These are phyloP conservation scores for Thaleichthys pacificus DNA, from an alignment of 2,797 vertebrate genomes.

Conservation along the genomic window DNA sequence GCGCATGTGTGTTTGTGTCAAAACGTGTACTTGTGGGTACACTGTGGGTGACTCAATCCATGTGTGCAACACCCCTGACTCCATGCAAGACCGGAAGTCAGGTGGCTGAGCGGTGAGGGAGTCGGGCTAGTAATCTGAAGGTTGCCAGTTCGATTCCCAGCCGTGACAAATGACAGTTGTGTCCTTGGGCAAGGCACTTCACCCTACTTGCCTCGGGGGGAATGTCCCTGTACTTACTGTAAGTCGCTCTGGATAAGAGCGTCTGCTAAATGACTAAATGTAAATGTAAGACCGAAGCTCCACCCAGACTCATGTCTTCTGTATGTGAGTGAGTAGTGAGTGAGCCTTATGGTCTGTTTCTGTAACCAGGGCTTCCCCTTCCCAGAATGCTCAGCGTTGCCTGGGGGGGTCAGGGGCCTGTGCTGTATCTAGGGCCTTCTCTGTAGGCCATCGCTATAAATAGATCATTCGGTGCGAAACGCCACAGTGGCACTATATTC, in stretches of 20 bases:
- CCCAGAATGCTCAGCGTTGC: conserved; percentile 29
- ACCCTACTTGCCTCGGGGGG: no score
- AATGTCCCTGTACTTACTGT: no score
- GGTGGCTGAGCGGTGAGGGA: no score
- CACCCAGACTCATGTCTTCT: background rate
- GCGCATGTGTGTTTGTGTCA: background rate
- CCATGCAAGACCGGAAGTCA: no score
- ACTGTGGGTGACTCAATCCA: conserved; percentile 13
- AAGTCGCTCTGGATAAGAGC: no score
- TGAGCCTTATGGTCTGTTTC: conserved; percentile 45
- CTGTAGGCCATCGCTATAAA: conserved; percentile 64
- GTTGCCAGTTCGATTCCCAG: no score
- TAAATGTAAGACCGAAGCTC: no score
- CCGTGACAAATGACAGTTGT: no score
- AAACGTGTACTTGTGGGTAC: background rate
- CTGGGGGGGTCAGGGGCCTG: conserved; percentile 44
- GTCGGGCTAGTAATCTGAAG: no score
- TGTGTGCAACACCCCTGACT: background rate
- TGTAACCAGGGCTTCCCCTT: conserved; percentile 22
- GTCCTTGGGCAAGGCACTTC: no score
- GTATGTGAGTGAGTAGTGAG: conserved; percentile 22
- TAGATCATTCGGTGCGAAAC: conserved; percentile 55
- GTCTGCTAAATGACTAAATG: no score
- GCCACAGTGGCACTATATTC: conserved; percentile 31
- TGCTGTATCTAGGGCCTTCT: conserved; percentile 59